A percentile compares a stretch with the other conserved stretches of the same genome.
Conservation (phyloP, 2,113 vertebrate genomes). For the Peromyscus maniculatus region DNA sequence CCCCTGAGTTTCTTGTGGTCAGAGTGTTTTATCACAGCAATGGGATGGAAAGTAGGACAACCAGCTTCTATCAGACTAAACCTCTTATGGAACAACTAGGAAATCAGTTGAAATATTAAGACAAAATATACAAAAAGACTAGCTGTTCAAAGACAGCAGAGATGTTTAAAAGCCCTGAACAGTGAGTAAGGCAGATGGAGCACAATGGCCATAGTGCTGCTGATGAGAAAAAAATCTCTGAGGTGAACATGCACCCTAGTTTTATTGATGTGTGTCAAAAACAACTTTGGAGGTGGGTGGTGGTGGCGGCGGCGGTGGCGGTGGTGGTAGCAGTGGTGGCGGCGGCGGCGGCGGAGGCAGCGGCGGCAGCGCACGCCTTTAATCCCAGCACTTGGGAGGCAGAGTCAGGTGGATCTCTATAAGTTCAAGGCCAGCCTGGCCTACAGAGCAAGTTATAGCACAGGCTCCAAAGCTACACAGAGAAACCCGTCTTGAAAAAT, state of each 20-base stretch:
- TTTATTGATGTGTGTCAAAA: neutral
- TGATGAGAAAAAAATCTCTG: neutral
- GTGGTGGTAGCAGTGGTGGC: no score
- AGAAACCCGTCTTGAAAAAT: no score
- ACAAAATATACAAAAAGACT: neutral
- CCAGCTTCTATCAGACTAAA: neutral
- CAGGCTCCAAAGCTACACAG: no score
- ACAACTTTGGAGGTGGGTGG: no score
- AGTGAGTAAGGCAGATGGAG: neutral
- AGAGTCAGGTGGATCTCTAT: no score
- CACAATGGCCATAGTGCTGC: neutral
- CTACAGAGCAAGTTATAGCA: no score
- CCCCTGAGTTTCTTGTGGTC: neutral
- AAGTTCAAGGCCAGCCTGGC: no score
- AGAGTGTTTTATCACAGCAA: neutral
- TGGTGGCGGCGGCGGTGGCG: no score
- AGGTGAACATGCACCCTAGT: neutral
- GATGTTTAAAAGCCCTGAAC: neutral
- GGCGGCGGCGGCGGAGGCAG: no score
- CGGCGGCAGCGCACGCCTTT: no score
- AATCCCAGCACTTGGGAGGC: no score
- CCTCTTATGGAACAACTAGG: neutral
- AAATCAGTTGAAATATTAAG: constrained; percentile 9
- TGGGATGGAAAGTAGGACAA: neutral
- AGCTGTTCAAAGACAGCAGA: neutral